Evolutionary conservation across 2,888 invertebrate species (phyloP), one percentile per base, ranked within the genome.

Genomic region (Bombylius major): DNA sequence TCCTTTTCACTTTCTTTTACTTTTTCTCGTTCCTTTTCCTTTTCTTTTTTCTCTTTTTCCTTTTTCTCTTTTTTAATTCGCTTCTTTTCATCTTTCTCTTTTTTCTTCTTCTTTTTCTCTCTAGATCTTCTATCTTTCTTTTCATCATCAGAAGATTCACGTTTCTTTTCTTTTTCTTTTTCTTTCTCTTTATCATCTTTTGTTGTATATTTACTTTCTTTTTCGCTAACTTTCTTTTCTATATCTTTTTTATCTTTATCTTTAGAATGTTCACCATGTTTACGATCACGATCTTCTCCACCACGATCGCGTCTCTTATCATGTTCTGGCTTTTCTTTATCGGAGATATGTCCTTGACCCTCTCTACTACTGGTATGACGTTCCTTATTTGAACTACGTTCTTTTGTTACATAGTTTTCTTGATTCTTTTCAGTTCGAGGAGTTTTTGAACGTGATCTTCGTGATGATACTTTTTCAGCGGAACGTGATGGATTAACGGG

Each of bases 51-150:
- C 51, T 60, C 55, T 51, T 52, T 58, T 39, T 64, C 61, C 33
- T 57, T 51, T 32, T 57, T 48, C 31, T 62, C 59, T 36, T 50
- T 50, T 32, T 63, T 61, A 52, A 62, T 62, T 45, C 73, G 75
- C 58, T 77, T 70, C 66, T 77, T 79, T 59, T 70, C 70, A 61
- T 80, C 79, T 63, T 79, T 79, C 23, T 82, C 80, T 65, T 79
- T 81, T 56, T 78, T 79, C 57, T 79, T 80, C 60, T 73, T 77
- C 60, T 65, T 75, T 65, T 76, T 65, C n/a, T 63, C 63, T 52
- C 64, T 64, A n/a, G 70, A 68, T 61, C 73, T 76, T 56, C 75
- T 73, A 50, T 69, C 70, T 57, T 68, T 63, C 14, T 65, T 70
- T 59, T 67, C 67, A 56, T 68, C 69, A 61, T 69, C 65, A 56